phyloP scores from a whole-genome alignment of 2,888 invertebrate species.

The Metallyticus violacea region DNA sequence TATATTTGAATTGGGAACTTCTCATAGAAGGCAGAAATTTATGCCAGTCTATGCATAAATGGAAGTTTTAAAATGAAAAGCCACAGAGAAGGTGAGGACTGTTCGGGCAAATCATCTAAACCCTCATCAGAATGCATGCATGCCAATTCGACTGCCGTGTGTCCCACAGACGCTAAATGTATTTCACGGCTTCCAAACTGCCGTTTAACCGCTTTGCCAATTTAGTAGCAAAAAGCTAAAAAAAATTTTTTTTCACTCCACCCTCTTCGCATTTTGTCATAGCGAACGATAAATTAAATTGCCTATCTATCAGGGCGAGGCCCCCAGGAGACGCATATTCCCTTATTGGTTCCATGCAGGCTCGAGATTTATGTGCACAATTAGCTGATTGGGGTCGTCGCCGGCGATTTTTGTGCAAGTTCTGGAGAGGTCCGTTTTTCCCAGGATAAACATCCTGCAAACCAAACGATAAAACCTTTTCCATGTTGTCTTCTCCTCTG shows the following conservation, averaged over 20 bases:
- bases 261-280: background rate
- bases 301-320: constrained; percentile 2
- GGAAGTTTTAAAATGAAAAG: too few relatives aligned
- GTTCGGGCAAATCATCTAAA: background rate
- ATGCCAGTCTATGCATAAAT: too few relatives aligned
- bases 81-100: background rate
- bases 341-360: constrained; percentile 1
- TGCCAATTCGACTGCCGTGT: background rate
- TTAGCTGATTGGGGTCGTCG: constrained; percentile 29
- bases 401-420: background rate
- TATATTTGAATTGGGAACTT: too few relatives aligned
- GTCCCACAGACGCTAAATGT: background rate
- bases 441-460: background rate
- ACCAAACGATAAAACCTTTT: background rate
- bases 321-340: background rate
- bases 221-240: background rate
- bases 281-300: constrained; percentile 23
- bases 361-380: constrained; percentile 28
- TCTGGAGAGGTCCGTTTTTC: background rate
- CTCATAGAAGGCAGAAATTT: too few relatives aligned
- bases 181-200: background rate
- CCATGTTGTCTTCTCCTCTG: background rate
- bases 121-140: background rate
- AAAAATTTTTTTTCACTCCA: background rate
- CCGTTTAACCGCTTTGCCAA: background rate